Evolutionary conservation across 1,140 invertebrate genomes (phyloP).

Genomic region (Lepidotrigona ventralis): DNA sequence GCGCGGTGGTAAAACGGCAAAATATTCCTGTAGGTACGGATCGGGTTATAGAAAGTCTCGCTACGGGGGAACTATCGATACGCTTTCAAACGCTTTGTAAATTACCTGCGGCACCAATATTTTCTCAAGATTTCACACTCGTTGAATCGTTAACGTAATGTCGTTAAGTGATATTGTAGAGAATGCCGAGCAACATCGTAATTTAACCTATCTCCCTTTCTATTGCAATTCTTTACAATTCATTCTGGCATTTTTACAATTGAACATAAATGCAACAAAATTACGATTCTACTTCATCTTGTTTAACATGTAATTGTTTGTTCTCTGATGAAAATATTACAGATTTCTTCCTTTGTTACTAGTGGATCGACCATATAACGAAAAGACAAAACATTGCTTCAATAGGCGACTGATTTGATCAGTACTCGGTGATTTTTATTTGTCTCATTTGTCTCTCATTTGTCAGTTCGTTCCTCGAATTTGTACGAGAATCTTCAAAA

Average conservation of each 20-base stretch:
- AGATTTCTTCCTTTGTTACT: background rate
- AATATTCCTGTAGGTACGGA: slow-evolving; percentile 46
- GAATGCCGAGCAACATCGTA: background rate
- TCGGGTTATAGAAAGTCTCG: slow-evolving; percentile 19
- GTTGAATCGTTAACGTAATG: background rate
- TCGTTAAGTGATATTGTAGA: background rate
- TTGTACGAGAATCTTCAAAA: background rate
- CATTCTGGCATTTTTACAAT: background rate
- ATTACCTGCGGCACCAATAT: slow-evolving; percentile 15
- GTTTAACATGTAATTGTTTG: background rate
- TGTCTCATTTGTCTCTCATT: slow-evolving; percentile 11
- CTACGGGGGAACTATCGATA: background rate
- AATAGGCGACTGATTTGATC: background rate
- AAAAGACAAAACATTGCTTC: background rate
- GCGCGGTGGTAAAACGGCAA: slow-evolving; percentile 31
- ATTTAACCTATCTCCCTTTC: background rate
- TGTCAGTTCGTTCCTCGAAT: background rate
- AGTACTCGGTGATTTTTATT: too few species aligned
- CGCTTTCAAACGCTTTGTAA: slow-evolving; percentile 11
- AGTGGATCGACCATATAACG: background rate
- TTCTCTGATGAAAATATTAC: slow-evolving; percentile 6
- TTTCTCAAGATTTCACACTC: background rate
- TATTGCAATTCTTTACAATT: background rate
- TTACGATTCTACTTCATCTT: background rate
- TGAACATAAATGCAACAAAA: background rate